Evolutionary conservation across 2,888 invertebrate species (phyloP).

Genomic region (Drosophila differens): DNA sequence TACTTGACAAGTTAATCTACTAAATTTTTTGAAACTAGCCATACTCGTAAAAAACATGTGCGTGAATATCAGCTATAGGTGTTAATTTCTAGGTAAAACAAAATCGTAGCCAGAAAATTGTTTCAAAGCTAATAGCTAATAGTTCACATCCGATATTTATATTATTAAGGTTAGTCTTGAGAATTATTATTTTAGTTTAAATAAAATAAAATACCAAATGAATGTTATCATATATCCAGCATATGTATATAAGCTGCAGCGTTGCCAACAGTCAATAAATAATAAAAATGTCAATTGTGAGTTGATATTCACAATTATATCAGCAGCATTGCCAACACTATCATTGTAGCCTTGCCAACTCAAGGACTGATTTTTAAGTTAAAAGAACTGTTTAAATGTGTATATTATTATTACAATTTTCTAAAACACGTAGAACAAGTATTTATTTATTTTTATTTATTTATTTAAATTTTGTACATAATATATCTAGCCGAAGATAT

Average conservation of each 20-base stretch:
- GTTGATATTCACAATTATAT: background rate
- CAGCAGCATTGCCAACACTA: too few relatives aligned
- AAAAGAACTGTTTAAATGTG: background rate
- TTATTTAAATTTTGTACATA: background rate
- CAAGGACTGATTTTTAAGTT: background rate
- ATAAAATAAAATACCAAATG: background rate
- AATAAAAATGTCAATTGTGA: background rate
- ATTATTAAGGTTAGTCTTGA: background rate
- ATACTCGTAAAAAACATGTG: background rate
- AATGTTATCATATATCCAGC: background rate
- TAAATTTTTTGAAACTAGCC: background rate
- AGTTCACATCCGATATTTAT: too few relatives aligned
- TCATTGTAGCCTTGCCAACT: too few relatives aligned
- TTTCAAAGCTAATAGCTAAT: background rate
- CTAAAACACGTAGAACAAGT: background rate
- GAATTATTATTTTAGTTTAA: background rate
- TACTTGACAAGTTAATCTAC: background rate
- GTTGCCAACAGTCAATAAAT: background rate
- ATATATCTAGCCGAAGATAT: slow-evolving; percentile 69
- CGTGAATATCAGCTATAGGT: background rate
- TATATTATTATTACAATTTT: background rate
- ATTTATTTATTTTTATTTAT: slow-evolving; percentile 2
- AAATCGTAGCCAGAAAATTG: background rate
- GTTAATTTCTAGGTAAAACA: background rate
- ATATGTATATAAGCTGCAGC: background rate